Base-by-base conservation (phyloP, 2,888 invertebrate species). In the Caenorhabditis macrosperma region DNA sequence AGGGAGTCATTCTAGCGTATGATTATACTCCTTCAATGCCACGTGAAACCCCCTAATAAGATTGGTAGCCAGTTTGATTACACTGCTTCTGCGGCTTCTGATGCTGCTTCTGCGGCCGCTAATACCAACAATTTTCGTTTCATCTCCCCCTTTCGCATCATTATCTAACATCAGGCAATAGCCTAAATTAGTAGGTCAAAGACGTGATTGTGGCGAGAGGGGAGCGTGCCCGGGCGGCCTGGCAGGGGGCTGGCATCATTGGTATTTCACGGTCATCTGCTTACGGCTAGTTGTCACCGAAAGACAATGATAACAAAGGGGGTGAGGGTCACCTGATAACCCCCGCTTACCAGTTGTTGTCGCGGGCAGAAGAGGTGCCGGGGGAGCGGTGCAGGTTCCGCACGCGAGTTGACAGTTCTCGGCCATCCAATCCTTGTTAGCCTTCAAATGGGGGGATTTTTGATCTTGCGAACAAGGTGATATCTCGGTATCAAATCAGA, bases 391-490 rank as follows among this genome's bases (percentile, higher is more conserved):
- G 54, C 88, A 88, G 0, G 85, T 85, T 44, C 85, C 85, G 75
- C 88, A 88, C 12, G 88, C 85, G 68, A 88, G 66, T 60, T 87
- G 85, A 67, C 88, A 88, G 55, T 87, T 86, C n/a, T 69, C 75
- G 0, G 78, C 54, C 88, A 88, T 88, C 88, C 88, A 88, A 41
- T 86, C 85, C n/a, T 66, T 68, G 74, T 88, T 88, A 10, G 85
- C 76, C 82, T 85, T 66, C 9, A 82, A 80, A 28, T n/a, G 46
- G 28, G 9, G 4, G 44, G 44, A 17, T 44, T 60, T 30, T 28
- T 44, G 33, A n/a, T 60, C 38, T 60, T 50, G 5, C 7, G 20
- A 48, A 48, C 22, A 50, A 35, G 15, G 24, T 22, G 3, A 35
- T 33, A 24, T 46, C 30, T n/a, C 28, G 12, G 20, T 30, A 57